Percentiles rank a stretch among this genome's conserved stretches.
These are phyloP conservation scores for Microchirus variegatus DNA, from an alignment of 2,797 vertebrate species.

Conservation along the genomic window DNA sequence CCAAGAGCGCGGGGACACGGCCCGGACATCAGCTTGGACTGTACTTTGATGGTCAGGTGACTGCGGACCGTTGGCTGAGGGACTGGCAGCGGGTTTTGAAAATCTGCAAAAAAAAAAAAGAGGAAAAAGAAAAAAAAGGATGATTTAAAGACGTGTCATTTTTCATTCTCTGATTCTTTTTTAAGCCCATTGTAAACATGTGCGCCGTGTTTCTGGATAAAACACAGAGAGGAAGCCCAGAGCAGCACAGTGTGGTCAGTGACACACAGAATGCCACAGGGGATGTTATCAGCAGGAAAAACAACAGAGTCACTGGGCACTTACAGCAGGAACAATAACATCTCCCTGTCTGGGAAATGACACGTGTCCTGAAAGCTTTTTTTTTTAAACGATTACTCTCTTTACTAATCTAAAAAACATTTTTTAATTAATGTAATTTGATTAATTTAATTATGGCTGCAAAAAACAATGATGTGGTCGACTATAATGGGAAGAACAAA, in stretches of 20 bases:
- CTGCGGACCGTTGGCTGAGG: conserved; percentile 87
- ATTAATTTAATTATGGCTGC: too few species aligned
- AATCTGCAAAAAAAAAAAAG: conserved; percentile 79
- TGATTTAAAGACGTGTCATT: conserved; percentile 1
- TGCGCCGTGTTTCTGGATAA: conserved; percentile 19
- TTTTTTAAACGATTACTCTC: too few species aligned
- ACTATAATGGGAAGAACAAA: too few species aligned
- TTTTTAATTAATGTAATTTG: too few species aligned
- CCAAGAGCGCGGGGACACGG: conserved; percentile 81
- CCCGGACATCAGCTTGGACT: conserved; percentile 86
- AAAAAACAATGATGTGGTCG: too few species aligned
- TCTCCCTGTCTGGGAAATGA: conserved; percentile 69
- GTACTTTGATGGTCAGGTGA: conserved; percentile 85
- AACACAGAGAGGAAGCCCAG: conserved; percentile 43
- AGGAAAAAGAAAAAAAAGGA: conserved; percentile 12
- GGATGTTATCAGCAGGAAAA: conserved; percentile 79
- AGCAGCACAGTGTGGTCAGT: conserved; percentile 46
- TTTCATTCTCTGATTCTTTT: neutral
- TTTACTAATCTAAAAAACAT: too few species aligned
- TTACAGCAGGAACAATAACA: conserved; percentile 73
- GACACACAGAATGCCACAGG: conserved; percentile 59
- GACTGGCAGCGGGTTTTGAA: conserved; percentile 87
- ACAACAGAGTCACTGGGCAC: conserved; percentile 72
- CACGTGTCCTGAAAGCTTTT: conserved; percentile 22
- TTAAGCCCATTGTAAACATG: conserved; percentile 11